Base-by-base conservation (phyloP, 2,797 vertebrate species). In the Sebastes jordani region DNA sequence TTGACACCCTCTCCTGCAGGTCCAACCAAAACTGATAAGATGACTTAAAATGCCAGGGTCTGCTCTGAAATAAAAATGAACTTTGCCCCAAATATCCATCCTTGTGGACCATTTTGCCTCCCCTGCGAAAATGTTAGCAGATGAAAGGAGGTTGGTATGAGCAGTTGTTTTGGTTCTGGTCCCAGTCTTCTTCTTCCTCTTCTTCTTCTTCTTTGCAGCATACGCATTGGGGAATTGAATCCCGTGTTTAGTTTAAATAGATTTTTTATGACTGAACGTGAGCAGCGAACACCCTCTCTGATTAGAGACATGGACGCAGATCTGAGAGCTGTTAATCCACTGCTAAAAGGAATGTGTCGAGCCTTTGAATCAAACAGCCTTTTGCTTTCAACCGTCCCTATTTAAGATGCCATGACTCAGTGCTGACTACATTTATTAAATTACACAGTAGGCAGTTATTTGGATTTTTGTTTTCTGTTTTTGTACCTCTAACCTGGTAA, bases 41-140 rank as follows among this genome's bases (percentile, higher is more conserved):
- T 85, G 76, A 85, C 56, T 85, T 82, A 67, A 81, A 91, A 89
- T 79, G 83, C 38, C 68, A 64, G 36, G 11, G 38, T 71, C 76
- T 34, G 52, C 77, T 77, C 23, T 8, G 63, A 86, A 87, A 86
- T 71, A 16, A 86, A 91, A 91, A 88, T 76, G 84, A 91, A 85
- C 79, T 87, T 82, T 78, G 69, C 55, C 74, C 71, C 65, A 84
- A 78, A 88, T 84, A 80, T 83, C 69, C 54, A 13, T 56, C 78
- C 74, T 54, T 0, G 16, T 54, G 72, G 79, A 82, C 38, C 16
- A 1, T 29, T 81, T 62, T 70, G 29, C 71, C 62, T 63, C 85
- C 72, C 75, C 59, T 2, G 66, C 29, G 52, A 72, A 78, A 13
- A 4, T 25, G 75, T 88, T 74, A 76, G 62, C 61, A 86, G 76